phyloP scores from a whole-genome alignment of 2,797 vertebrate genomes.

The Pogonophryne albipinna region DNA sequence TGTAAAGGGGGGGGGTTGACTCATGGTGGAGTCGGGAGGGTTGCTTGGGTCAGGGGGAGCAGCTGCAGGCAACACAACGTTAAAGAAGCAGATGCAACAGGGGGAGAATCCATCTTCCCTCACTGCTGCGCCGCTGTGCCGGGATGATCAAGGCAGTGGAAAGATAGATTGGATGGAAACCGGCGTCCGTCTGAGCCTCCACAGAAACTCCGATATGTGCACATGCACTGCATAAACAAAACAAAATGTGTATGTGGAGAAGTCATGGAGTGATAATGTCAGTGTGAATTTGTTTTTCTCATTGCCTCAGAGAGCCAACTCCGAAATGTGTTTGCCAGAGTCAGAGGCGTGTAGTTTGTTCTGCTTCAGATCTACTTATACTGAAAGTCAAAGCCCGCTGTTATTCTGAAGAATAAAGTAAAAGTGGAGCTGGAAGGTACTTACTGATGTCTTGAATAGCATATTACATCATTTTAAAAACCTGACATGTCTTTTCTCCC shows the following conservation, averaged over 20 bases:
- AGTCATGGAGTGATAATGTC: slow-evolving; percentile 26
- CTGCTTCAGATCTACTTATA: slow-evolving; percentile 18
- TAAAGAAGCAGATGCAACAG: slow-evolving; percentile 51
- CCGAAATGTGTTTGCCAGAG: slow-evolving; percentile 7
- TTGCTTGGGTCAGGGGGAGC: slow-evolving; percentile 41
- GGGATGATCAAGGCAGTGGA: slow-evolving; percentile 63
- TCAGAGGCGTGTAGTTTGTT: slow-evolving; percentile 8
- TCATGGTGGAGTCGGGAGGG: slow-evolving; percentile 38
- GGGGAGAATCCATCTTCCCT: slow-evolving; percentile 71
- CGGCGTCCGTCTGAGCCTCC: slow-evolving; percentile 53
- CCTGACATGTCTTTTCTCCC: neutral
- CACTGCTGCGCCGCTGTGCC: slow-evolving; percentile 25
- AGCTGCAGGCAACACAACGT: slow-evolving; percentile 64
- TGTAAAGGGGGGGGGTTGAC: slow-evolving; percentile 23
- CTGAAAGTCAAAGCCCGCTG: slow-evolving; percentile 11
- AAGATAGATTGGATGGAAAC: slow-evolving; percentile 63
- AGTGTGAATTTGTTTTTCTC: slow-evolving; percentile 33
- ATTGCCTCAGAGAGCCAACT: slow-evolving; percentile 23
- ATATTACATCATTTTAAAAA: slow-evolving; percentile 8
- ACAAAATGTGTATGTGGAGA: slow-evolving; percentile 10
- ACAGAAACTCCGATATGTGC: slow-evolving; percentile 41
- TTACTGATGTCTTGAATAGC: slow-evolving; percentile 3
- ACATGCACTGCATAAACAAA: slow-evolving; percentile 29
- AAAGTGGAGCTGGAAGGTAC: neutral
- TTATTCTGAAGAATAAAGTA: slow-evolving; percentile 21